Evolutionary conservation across 2,113 vertebrate species (phyloP).

Genomic region (Xiphophorus couchianus): DNA sequence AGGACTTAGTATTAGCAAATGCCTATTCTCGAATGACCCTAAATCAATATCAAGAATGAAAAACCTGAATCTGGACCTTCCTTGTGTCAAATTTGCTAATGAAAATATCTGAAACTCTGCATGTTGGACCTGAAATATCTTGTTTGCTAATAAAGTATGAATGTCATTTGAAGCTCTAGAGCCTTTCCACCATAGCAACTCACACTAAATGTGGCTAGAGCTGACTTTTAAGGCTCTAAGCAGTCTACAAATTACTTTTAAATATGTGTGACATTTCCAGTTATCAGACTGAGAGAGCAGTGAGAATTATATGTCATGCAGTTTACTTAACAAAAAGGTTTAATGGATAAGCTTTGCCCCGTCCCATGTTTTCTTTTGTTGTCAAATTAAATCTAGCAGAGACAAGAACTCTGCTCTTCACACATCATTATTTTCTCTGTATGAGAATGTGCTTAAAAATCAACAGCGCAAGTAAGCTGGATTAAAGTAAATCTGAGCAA

Average conservation of each 20-base stretch:
- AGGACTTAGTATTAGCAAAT: too few species aligned
- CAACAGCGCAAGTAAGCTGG: background rate
- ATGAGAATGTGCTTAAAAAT: background rate
- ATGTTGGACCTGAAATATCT: background rate
- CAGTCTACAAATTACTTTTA: slow-evolving; percentile 22
- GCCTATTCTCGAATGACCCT: too few species aligned
- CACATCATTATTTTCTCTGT: background rate
- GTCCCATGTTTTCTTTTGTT: background rate
- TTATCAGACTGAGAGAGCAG: slow-evolving; percentile 11
- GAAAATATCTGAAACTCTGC: background rate
- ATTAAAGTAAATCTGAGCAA: background rate
- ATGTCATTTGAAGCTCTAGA: slow-evolving; percentile 31
- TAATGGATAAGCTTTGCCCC: slow-evolving; percentile 1
- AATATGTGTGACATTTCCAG: slow-evolving; percentile 26
- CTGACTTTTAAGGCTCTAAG: slow-evolving; percentile 15
- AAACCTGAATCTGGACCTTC: too few species aligned
- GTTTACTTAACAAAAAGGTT: background rate
- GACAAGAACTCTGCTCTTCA: background rate
- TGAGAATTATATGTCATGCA: background rate
- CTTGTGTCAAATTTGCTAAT: background rate
- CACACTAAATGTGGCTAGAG: slow-evolving; percentile 13
- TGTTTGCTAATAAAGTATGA: slow-evolving; percentile 17
- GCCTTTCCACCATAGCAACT: slow-evolving; percentile 2
- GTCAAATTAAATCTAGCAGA: slow-evolving; percentile 4
- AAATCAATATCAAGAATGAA: too few species aligned